Evolutionary conservation across 1,140 invertebrate genomes (phyloP).

Genomic region (Glomeris maerens): DNA sequence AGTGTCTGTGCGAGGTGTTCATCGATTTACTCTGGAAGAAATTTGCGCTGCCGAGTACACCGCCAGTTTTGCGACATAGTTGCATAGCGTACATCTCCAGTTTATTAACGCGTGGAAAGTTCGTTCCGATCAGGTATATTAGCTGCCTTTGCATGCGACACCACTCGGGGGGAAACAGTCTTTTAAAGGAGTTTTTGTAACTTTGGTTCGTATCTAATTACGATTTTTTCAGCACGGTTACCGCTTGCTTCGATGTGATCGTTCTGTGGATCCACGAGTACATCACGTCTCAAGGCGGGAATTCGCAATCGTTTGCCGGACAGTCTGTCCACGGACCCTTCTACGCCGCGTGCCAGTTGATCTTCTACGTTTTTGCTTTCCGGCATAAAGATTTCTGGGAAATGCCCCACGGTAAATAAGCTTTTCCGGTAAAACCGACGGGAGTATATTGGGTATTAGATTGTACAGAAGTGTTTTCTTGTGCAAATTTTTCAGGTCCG

Average conservation of each 20-base stretch:
- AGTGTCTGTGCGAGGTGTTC: conserved; percentile 46
- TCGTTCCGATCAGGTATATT: conserved; percentile 50
- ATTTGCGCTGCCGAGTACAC: conserved; percentile 46
- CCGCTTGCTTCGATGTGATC: conserved; percentile 46
- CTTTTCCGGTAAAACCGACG: background rate
- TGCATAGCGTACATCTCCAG: conserved; percentile 59
- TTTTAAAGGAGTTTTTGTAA: conserved; percentile 15
- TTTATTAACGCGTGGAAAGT: conserved; percentile 52
- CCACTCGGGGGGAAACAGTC: too few species aligned
- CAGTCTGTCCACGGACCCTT: conserved; percentile 63
- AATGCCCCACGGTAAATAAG: conserved; percentile 29
- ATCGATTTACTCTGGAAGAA: conserved; percentile 60
- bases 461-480: background rate
- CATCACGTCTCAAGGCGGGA: conserved; percentile 43
- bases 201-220: conserved; percentile 6
- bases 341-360: conserved; percentile 72
- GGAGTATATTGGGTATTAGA: background rate
- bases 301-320: conserved; percentile 34
- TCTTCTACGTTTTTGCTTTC: conserved; percentile 82
- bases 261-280: conserved; percentile 58
- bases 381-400: conserved; percentile 65
- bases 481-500: conserved; percentile 41
- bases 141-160: too few species aligned
- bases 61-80: conserved; percentile 48
- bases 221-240: conserved; percentile 41